phyloP scores from a whole-genome alignment of 2,888 invertebrate species.

The Clostera curtula region DNA sequence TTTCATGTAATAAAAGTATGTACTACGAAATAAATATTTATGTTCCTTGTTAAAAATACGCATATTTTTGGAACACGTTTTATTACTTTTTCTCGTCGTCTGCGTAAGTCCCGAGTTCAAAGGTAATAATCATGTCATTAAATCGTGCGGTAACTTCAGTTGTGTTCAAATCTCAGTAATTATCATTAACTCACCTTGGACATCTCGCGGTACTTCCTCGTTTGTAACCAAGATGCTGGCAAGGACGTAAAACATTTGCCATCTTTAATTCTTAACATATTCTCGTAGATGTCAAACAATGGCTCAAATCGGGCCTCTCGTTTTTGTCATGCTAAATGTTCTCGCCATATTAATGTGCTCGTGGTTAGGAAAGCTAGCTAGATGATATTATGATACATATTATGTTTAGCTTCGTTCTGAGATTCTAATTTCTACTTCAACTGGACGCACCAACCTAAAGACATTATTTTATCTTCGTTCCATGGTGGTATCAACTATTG shows the following conservation, averaged over 20 bases:
- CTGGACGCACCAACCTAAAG: too few relatives aligned
- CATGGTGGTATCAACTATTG: too few relatives aligned
- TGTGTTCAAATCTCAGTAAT: slow-evolving; percentile 28
- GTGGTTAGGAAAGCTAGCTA: too few relatives aligned
- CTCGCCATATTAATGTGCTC: too few relatives aligned
- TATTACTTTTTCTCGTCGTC: slow-evolving; percentile 11
- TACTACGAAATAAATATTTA: too few relatives aligned
- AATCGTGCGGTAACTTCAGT: slow-evolving; percentile 13
- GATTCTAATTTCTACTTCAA: too few relatives aligned
- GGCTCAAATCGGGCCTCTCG: slow-evolving; percentile 13
- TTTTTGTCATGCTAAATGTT: not conserved
- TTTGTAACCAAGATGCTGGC: slow-evolving; percentile 11
- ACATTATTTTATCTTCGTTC: too few relatives aligned
- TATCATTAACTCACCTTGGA: slow-evolving; percentile 34
- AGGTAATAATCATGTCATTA: slow-evolving; percentile 31
- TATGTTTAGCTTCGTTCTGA: too few relatives aligned
- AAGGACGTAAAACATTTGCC: slow-evolving; percentile 16
- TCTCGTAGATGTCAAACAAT: slow-evolving; percentile 28
- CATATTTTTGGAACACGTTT: slow-evolving; percentile 21
- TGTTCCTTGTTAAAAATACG: too few relatives aligned
- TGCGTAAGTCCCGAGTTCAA: slow-evolving; percentile 24
- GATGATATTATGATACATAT: too few relatives aligned
- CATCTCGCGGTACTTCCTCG: slow-evolving; percentile 26
- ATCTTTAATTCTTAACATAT: slow-evolving; percentile 22
- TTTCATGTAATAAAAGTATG: too few relatives aligned